Percentiles rank a stretch among this genome's conserved stretches.
Evolutionary conservation across 1,140 invertebrate genomes (phyloP).

Genomic region (Marisa cornuarietis): DNA sequence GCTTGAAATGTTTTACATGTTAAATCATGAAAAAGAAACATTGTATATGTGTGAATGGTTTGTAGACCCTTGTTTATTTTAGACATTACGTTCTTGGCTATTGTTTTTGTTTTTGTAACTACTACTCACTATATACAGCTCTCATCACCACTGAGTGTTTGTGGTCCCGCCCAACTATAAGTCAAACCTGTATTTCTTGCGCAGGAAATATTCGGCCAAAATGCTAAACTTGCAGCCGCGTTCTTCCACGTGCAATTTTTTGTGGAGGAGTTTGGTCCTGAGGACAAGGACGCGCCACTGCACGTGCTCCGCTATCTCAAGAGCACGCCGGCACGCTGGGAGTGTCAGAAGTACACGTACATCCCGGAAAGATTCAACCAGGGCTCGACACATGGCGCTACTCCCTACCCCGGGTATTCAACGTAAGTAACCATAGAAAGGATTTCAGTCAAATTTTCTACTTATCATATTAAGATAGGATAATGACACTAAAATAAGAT

Average conservation of each 20-base stretch:
- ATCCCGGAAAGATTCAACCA: neutral
- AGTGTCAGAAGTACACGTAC: neutral
- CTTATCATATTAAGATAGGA: too few species aligned
- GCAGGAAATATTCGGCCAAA: neutral
- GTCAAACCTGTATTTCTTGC: neutral
- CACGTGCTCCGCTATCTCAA: neutral
- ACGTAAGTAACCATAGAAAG: neutral
- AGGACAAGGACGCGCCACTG: neutral
- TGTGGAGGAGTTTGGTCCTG: neutral
- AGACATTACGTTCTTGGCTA: too few species aligned
- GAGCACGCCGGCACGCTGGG: neutral
- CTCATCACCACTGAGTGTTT: too few species aligned
- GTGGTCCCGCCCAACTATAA: neutral
- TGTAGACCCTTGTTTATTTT: too few species aligned
- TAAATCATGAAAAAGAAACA: too few species aligned
- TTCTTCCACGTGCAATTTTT: constrained; percentile 6
- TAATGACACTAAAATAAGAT: too few species aligned
- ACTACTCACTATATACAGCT: too few species aligned
- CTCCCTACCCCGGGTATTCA: neutral
- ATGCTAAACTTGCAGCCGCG: neutral
- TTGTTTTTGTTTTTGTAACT: too few species aligned
- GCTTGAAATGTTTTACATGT: too few species aligned
- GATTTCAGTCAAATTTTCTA: too few species aligned
- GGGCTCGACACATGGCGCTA: neutral
- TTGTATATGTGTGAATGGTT: too few species aligned